Evolutionary conservation across 2,113 vertebrate species (phyloP), one percentile per base, ranked within the genome.

Genomic region (Hippocampus abdominalis): DNA sequence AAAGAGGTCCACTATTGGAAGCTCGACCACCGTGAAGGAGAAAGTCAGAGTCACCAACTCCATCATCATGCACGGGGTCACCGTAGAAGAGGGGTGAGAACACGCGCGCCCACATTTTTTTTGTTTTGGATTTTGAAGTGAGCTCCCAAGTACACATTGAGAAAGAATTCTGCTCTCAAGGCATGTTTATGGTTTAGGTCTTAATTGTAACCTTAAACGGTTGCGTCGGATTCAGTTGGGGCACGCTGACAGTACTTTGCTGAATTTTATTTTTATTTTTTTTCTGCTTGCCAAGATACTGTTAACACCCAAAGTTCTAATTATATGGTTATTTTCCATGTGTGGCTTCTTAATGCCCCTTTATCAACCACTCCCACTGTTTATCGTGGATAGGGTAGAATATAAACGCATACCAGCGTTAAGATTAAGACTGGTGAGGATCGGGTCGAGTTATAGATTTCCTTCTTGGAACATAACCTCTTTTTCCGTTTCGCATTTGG

Each of bases 41-140:
- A 96, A 92, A 92, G 95, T 95, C 75, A 95, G 96, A 90, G 90
- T 99, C 80, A 92, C 91, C 74, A 98, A 93, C 88, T 98, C 96
- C 70, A 94, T 99, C 90, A 93, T 99, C 84, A 99, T 99, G 97
- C 96, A 96, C 65, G 94, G 92, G 21, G 96, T 98, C 80, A 97
- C 92, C 20, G 91, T 99, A 65, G 94, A 98, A 70, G 97, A 99
- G 86, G 96, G 96, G 97, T 98, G 92, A 79, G 95, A 70, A 78
- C 72, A 83, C 66, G 70, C 71, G 63, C 39, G 8, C 25, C 49
- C 49, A 23, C 36, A 74, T 36, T 36, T 36, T 5, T 32, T 4
- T 32, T 5, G 4, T 32, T 32, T 5, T 32, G 29, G 11, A 32
- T 51, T 75, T 74, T 75, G 61, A 70, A 78, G 62, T 73, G 2